Percentiles rank a stretch among this genome's conserved stretches.
These are phyloP conservation scores for Corydoras maculifer DNA, from an alignment of 2,113 vertebrate species.

Conservation along the genomic window DNA sequence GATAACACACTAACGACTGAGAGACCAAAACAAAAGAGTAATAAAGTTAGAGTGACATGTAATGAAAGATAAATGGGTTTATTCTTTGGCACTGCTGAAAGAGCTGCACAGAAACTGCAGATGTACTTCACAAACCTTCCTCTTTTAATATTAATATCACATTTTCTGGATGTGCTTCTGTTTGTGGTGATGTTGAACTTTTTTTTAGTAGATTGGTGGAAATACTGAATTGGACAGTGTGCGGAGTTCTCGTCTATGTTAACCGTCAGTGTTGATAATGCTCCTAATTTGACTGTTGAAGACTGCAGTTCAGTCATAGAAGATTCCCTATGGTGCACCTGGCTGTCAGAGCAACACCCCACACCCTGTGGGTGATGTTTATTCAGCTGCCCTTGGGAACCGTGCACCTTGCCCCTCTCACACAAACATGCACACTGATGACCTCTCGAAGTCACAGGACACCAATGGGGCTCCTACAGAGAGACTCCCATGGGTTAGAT, in stretches of 20 bases:
- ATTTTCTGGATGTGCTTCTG: neutral
- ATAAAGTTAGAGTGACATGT: slow-evolving; percentile 42
- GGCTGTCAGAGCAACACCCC: slow-evolving; percentile 27
- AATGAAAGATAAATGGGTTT: slow-evolving; percentile 43
- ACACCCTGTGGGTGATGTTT: slow-evolving; percentile 50
- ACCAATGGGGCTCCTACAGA: slow-evolving; percentile 22
- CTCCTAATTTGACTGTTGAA: neutral
- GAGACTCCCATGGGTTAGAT: slow-evolving; percentile 8
- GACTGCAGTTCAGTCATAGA: slow-evolving; percentile 13
- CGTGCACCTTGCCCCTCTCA: slow-evolving; percentile 52
- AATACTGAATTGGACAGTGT: neutral
- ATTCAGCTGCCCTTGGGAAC: slow-evolving; percentile 64
- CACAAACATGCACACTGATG: slow-evolving; percentile 27
- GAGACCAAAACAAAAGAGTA: slow-evolving; percentile 44
- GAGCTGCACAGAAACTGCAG: slow-evolving; percentile 5
- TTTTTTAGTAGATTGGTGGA: neutral
- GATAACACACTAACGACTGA: slow-evolving; percentile 32
- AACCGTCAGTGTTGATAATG: slow-evolving; percentile 1
- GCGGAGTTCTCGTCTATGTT: neutral
- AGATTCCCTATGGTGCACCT: slow-evolving; percentile 31
- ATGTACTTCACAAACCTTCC: slow-evolving; percentile 8
- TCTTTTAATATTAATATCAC: slow-evolving; percentile 6
- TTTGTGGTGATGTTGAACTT: neutral
- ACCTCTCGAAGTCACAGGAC: slow-evolving; percentile 32
- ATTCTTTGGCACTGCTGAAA: slow-evolving; percentile 26